Percentiles rank a stretch among this genome's conserved stretches.
Conservation (phyloP, 2,113 vertebrate genomes). For the Tringa solitaria region DNA sequence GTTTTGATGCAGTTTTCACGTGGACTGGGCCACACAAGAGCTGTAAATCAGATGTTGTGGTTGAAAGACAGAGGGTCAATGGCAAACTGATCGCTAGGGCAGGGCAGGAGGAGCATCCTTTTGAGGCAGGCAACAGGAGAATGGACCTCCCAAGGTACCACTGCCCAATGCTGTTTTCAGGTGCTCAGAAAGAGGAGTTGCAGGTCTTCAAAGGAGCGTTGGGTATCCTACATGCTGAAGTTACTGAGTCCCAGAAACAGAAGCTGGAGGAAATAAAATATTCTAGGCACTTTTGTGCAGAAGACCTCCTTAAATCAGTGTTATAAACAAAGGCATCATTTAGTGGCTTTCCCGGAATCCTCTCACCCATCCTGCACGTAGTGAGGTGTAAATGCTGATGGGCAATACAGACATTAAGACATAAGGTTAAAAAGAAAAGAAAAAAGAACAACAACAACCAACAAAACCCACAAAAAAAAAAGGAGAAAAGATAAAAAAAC, state of each 20-base stretch:
- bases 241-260: not conserved
- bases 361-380: not conserved
- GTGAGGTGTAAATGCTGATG: not conserved
- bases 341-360: not conserved
- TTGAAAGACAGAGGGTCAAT: not conserved
- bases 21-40: not conserved
- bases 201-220: not conserved
- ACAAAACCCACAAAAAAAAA: no score
- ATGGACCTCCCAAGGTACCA: not conserved
- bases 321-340: not conserved
- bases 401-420: not conserved
- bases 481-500: not conserved
- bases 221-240: not conserved
- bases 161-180: not conserved
- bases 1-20: not conserved
- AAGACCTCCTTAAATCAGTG: not conserved
- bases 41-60: not conserved
- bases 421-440: not conserved
- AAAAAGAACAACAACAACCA: not conserved
- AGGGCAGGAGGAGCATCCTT: not conserved
- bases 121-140: not conserved
- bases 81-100: not conserved
- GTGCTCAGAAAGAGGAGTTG: not conserved
- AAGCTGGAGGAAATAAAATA: not conserved
- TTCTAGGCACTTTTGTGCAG: not conserved